Base-by-base conservation (phyloP, 1,140 invertebrate genomes). In the Plutomurus gul region DNA sequence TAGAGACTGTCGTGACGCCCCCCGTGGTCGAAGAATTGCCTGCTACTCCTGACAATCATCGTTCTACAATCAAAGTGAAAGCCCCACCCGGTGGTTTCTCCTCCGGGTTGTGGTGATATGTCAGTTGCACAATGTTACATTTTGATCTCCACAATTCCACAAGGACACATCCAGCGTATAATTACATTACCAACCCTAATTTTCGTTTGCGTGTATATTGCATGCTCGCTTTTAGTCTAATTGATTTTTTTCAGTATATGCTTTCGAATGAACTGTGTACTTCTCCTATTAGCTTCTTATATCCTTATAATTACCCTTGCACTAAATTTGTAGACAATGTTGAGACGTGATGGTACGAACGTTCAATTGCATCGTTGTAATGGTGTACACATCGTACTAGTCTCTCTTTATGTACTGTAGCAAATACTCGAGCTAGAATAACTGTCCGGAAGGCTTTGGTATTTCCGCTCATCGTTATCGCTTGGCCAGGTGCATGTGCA, bases 31-130 rank as follows among this genome's bases (percentile, higher is more conserved):
- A 40, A 22, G 78, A 82, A 71, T 73, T 74, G 37, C 56, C 56
- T 2, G 1, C 46, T 3, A 1, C 46, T 11, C 22, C 51, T 27
- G 56, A 65, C 25, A 30, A 16, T 33, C 5, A 13, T 36, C 56
- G 56, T 0, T 65, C 83, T 22, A 36, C 82, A 0, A 80, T 84
- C 72, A 78, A 79, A 76, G 82, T 84, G 6, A 81, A 81, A 70
- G 84, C 82, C 37, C 84, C 84, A 46, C 84, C 84, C 30, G 84
- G 84, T 47, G 84, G 84, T 13, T 84, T 82, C 33, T 85, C 84
- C 30, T 76, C 84, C 13, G 84, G 84, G n/a, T 76, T 85, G 11
- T 85, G 84, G 84, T 85, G 27, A 80, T 81, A n/a, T 16, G 16
- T 43, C 13, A 33, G 27, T 20, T n/a, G 3, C 30, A 8, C 37